phyloP scores from a whole-genome alignment of 2,888 invertebrate species.

The Parthenolecanium corni region DNA sequence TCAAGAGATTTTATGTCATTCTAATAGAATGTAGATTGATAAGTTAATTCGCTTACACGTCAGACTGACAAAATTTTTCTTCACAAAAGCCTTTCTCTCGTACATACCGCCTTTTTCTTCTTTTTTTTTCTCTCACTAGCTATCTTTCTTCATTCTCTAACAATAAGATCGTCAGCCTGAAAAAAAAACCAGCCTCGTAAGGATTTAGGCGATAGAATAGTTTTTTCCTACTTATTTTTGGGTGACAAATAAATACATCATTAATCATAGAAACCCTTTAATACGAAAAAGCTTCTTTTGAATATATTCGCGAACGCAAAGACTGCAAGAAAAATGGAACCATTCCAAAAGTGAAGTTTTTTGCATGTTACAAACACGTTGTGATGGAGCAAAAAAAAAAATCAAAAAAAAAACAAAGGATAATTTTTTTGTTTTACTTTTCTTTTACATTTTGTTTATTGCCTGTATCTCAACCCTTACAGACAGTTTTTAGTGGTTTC shows the following conservation, averaged over 20 bases:
- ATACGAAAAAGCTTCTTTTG: conserved; percentile 25
- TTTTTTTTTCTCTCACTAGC: conserved; percentile 7
- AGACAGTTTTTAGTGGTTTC: background rate
- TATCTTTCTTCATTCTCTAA: background rate
- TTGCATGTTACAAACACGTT: background rate
- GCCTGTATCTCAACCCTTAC: too few relatives aligned
- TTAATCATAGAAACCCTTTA: conserved; percentile 24
- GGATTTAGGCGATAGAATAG: conserved; percentile 2
- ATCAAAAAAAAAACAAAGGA: background rate
- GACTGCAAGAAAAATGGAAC: conserved; percentile 26
- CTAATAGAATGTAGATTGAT: too few relatives aligned
- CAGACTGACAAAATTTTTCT: background rate
- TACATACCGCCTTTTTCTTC: background rate
- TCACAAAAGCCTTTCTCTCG: too few relatives aligned
- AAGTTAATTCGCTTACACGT: too few relatives aligned
- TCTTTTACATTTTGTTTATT: too few relatives aligned
- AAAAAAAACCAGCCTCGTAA: conserved; percentile 1
- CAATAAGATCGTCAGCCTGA: background rate
- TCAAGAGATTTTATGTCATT: too few relatives aligned
- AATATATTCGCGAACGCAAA: conserved; percentile 16
- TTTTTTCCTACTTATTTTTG: conserved; percentile 8
- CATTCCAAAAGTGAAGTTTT: conserved; percentile 15
- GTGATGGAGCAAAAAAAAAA: background rate
- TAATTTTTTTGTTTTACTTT: background rate
- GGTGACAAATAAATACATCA: conserved; percentile 27